phyloP scores from a whole-genome alignment of 2,888 invertebrate genomes.

The Brenthis hecate region DNA sequence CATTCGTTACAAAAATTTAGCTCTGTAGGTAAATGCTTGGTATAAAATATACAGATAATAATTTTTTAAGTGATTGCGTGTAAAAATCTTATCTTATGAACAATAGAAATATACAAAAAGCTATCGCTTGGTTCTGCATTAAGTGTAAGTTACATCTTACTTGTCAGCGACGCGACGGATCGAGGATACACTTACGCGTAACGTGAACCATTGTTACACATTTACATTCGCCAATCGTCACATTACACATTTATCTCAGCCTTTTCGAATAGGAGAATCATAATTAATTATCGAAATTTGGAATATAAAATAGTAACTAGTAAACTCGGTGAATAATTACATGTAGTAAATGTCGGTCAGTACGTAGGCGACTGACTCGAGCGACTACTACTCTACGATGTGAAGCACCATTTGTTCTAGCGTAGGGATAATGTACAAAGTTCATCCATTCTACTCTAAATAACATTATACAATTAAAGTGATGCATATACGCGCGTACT shows the following conservation, averaged over 20 bases:
- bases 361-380: conserved; percentile 45
- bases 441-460: conserved; percentile 75
- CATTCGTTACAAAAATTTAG: conserved; percentile 47
- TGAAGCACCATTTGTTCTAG: conserved; percentile 83
- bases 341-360: conserved; percentile 51
- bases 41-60: conserved; percentile 73
- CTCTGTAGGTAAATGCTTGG: conserved; percentile 56
- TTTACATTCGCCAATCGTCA: conserved; percentile 72
- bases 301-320: conserved; percentile 78
- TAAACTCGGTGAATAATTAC: conserved; percentile 74
- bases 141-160: conserved; percentile 56
- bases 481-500: conserved; percentile 67
- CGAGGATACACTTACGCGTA: conserved; percentile 50
- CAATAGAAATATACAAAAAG: conserved; percentile 80
- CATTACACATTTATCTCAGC: conserved; percentile 77
- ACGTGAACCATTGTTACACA: conserved; percentile 57
- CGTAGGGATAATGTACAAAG: conserved; percentile 81
- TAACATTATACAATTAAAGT: conserved; percentile 72
- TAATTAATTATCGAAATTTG: conserved; percentile 65
- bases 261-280: conserved; percentile 81
- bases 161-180: conserved; percentile 43
- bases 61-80: conserved; percentile 67
- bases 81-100: conserved; percentile 70
- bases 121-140: conserved; percentile 69
- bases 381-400: conserved; percentile 69